Base-by-base conservation (phyloP, 1,140 invertebrate genomes). In the Drosophila miranda region DNA sequence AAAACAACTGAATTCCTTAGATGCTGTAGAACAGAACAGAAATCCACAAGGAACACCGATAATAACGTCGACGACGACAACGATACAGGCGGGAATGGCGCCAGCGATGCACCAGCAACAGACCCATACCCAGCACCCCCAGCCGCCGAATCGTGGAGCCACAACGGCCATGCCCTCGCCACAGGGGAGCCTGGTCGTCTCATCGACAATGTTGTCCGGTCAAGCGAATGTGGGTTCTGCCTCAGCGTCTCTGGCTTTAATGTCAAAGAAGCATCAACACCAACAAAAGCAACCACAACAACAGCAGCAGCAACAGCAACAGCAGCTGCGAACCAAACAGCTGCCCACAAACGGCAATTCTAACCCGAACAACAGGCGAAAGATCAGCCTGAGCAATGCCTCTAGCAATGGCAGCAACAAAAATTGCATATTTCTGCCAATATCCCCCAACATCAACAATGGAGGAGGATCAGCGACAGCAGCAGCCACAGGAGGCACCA, bases 401-500 rank as follows among this genome's bases (percentile, higher is more conserved):
- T 71, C 78, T 8, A 87, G 83, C 59, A 88, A 88, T 52, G 95
- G 74, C 92, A 95, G 43, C 66, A 86, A 86, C 63, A 94, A 95
- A 79, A 95, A 95, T 83, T 97, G 96, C 88, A 96, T 94, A 90
- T 97, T 97, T 83, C 95, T 95, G 6, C 96, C 95, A 0, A 97
- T 97, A 75, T 96, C 95, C 23, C 95, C 95, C 9, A 83, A 79
- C 26, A 89, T 62, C 7, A 83, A 71, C 23, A 69, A 54, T 49
- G 60, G 56, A 92, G 93, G 43, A 38, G 68, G 92, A 94, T 16
- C 16, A 16, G 28, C 66, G 30, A 46, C 57, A 94, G 94, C 79
- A 94, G 94, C 87, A 96, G 96, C 86, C 95, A 2, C 51, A 21
- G 45, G 45, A 93, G 93, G 59, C 7, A 91, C 75, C 73, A 79